Conservation (phyloP, 2,113 vertebrate species). For the Siphamia tubifer region DNA sequence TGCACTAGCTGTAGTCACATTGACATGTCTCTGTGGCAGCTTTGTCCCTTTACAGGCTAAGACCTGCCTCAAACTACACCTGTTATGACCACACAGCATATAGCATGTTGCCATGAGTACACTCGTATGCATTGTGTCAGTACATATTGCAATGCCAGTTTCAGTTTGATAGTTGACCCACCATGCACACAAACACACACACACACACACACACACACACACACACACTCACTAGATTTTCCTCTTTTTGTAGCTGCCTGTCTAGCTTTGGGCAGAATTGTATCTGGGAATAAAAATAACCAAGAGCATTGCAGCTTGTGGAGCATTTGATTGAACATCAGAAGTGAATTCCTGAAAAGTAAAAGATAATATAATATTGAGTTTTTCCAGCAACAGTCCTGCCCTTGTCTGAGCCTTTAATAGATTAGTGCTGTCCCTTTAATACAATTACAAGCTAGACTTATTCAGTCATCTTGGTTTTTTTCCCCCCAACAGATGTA, state of each 20-base stretch:
- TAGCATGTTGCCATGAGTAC: conserved; percentile 39
- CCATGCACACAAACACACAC: background rate
- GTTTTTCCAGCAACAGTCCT: conserved; percentile 12
- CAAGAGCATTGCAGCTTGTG: conserved; percentile 1
- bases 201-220: background rate
- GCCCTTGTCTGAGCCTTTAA: background rate
- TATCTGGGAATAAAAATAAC: conserved; percentile 1
- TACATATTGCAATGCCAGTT: conserved; percentile 18
- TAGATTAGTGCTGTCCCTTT: conserved; percentile 46
- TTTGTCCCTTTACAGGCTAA: background rate
- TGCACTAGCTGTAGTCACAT: conserved; percentile 56
- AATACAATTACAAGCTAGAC: conserved; percentile 23
- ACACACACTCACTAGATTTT: background rate
- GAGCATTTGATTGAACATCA: conserved; percentile 12
- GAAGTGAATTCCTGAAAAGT: conserved; percentile 7
- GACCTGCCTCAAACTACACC: conserved; percentile 8
- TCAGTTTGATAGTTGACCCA: conserved; percentile 9
- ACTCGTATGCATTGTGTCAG: conserved; percentile 31
- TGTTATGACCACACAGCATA: conserved; percentile 11
- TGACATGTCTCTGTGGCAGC: conserved; percentile 16
- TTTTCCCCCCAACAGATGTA: background rate
- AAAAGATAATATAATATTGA: conserved; percentile 4
- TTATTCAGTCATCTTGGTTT: too few species aligned
- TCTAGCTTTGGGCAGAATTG: background rate
- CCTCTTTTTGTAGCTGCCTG: background rate